Evolutionary conservation across 2,888 invertebrate species (phyloP).

Genomic region (Ornithoptera priamus): DNA sequence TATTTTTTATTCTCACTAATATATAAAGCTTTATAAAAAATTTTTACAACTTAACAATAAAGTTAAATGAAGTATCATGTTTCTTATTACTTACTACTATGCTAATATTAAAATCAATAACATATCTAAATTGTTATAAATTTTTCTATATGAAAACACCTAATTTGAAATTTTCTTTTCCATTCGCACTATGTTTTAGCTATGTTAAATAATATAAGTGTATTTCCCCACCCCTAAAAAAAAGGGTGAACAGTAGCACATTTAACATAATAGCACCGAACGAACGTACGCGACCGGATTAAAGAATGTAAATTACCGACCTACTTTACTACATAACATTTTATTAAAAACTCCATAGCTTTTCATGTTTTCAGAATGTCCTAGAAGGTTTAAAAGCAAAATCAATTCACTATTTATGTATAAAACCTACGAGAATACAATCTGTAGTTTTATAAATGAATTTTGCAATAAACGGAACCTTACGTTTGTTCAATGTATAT

Average conservation of each 20-base stretch:
- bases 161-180: not conserved
- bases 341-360: slow-evolving; percentile 5
- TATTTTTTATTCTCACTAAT: no score
- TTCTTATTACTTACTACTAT: no score
- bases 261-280: slow-evolving; percentile 1
- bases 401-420: not conserved
- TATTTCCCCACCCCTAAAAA: not conserved
- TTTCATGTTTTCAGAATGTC: not conserved
- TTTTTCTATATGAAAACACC: no score
- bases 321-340: slow-evolving; percentile 20
- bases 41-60: no score
- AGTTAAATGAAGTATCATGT: no score
- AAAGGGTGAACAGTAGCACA: slow-evolving; percentile 13
- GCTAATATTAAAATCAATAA: no score
- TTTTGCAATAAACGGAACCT: not conserved
- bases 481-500: not conserved
- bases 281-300: slow-evolving; percentile 10
- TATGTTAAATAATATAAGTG: not conserved
- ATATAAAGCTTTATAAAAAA: no score
- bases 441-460: not conserved
- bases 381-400: not conserved
- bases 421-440: not conserved
- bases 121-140: no score
- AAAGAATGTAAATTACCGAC: slow-evolving; percentile 25
- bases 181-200: not conserved